Conservation (phyloP, 2,888 invertebrate genomes). For the Brachycybe producta region DNA sequence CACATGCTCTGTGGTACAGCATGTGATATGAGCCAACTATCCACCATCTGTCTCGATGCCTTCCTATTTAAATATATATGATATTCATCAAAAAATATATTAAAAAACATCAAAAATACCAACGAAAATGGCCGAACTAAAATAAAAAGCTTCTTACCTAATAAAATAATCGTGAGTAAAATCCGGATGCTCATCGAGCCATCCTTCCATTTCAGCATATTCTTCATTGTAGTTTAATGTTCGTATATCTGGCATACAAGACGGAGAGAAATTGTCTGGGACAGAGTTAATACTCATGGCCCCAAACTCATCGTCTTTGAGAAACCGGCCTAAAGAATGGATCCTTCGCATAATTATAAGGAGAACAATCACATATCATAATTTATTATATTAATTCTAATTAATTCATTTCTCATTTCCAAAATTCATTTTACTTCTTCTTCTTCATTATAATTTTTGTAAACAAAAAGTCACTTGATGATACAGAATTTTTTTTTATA, state of each 20-base stretch:
- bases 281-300: not conserved
- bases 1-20: conserved; percentile 37
- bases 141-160: conserved; percentile 44
- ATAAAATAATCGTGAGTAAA: conserved; percentile 90
- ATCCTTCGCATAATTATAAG: conserved; percentile 14
- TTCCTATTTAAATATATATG: conserved; percentile 47
- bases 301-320: conserved; percentile 13
- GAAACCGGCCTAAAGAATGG: conserved; percentile 15
- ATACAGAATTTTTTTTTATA: not conserved
- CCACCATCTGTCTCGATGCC: conserved; percentile 81
- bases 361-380: not conserved
- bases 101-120: not conserved
- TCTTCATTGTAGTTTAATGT: conserved; percentile 37
- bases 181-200: conserved; percentile 93
- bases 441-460: not conserved
- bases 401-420: too few relatives aligned
- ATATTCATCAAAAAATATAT: not conserved
- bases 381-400: not conserved
- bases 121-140: not conserved
- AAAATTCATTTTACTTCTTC: not conserved
- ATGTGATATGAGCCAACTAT: conserved; percentile 82
- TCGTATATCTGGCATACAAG: too few relatives aligned
- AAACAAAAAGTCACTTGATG: not conserved
- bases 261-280: conserved; percentile 8
- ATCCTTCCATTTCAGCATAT: conserved; percentile 80